Percentiles rank a stretch among this genome's conserved stretches.
Evolutionary conservation across 2,113 vertebrate genomes (phyloP).

Genomic region (Montifringilla adamsi): DNA sequence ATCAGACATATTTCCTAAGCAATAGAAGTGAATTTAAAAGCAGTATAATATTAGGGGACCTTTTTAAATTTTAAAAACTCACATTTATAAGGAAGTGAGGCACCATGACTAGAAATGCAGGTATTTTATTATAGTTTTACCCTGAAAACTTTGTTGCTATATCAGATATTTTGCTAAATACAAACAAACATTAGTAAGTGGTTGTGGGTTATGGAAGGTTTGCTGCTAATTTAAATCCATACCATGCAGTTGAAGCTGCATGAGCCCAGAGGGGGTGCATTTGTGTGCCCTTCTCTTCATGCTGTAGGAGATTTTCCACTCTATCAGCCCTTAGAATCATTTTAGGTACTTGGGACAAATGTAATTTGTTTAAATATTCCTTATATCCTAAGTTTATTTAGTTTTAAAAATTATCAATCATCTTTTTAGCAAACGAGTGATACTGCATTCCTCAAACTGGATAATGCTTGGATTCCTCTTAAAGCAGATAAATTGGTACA

Average conservation of each 20-base stretch:
- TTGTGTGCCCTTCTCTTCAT: neutral
- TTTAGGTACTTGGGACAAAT: neutral
- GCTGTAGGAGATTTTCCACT: neutral
- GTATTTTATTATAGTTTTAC: neutral
- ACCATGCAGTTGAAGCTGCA: fast-evolving
- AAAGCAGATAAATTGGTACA: neutral
- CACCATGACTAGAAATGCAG: neutral
- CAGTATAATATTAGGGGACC: neutral
- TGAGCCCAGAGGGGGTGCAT: neutral
- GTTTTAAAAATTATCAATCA: neutral
- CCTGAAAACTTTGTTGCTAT: neutral
- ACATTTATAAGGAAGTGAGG: neutral
- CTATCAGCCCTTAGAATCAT: neutral
- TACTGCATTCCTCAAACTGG: neutral
- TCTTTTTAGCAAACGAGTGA: neutral
- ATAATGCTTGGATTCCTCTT: neutral
- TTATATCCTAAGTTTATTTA: neutral
- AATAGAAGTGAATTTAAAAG: neutral
- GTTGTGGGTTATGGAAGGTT: neutral
- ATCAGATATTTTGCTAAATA: neutral
- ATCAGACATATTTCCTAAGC: neutral
- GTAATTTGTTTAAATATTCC: neutral
- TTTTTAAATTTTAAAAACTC: neutral
- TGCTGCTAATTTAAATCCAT: neutral
- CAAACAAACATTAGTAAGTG: neutral